Base-by-base conservation (phyloP, 2,888 invertebrate genomes). In the Chrysopilus asiliformis region DNA sequence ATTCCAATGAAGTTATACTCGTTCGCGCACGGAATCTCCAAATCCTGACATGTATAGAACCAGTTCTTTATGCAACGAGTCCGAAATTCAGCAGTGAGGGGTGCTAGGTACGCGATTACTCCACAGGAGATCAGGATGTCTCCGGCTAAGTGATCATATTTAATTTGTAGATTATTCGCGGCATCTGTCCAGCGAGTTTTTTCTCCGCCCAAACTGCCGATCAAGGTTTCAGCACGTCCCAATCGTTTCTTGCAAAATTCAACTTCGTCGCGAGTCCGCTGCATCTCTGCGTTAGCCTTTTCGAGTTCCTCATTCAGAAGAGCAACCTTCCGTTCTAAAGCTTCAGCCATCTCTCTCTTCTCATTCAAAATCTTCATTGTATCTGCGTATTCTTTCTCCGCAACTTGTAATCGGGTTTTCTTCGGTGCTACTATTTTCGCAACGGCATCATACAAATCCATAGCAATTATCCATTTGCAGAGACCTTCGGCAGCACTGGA, bases 401-500 rank as follows among this genome's bases (percentile, higher is more conserved):
- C 91, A 19, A 69, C 68, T 0, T 71, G 71, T 17, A 93, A 64
- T 4, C 86, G 84, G 3, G 74, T 79, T 62, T 89, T 87, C 64
- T 95, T 95, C 0, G 94, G 94, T 0, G 80, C 83, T 0, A 89
- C 86, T 5, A 68, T 69, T 46, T 74, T 70, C 51, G 86, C 86
- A 1, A 91, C 87, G 54, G 81, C 79, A 56, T 91, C 91, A 60
- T 85, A 94, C 55, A 87, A 79, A 61, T 82, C 93, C 78, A 94
- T 87, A 0, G 93, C 93, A 49, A 85, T 80, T 19, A 90, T 77
- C 89, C 89, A 89, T 68, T 84, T 79, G 51, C 89, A 89, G 2
- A 89, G 65, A 2, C 91, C 93, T 66, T 94, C 90, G 15, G 93
- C 94, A 3, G 95, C 95, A 44, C 86, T 79, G 0, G 93, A 94